Percentiles rank a stretch among this genome's conserved stretches.
phyloP scores from a whole-genome alignment of 2,113 vertebrate species.

The Ammodytes marinus region DNA sequence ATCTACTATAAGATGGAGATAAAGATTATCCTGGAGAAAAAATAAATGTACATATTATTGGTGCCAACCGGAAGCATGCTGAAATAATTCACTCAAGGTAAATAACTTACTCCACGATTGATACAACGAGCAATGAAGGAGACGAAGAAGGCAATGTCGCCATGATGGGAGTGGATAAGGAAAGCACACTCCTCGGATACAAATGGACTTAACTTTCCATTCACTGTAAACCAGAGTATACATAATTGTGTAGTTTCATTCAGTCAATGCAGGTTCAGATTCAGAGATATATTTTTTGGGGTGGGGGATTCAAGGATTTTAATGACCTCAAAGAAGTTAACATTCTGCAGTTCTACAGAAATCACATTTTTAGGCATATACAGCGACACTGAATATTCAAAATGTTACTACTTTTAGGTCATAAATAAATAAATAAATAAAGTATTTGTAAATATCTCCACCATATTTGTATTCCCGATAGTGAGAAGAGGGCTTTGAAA shows the following conservation, averaged over 20 bases:
- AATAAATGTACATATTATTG: neutral
- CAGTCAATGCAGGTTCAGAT: neutral
- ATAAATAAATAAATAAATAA: neutral
- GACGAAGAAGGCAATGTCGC: slow-evolving; percentile 63
- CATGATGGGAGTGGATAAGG: slow-evolving; percentile 45
- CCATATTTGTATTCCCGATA: neutral
- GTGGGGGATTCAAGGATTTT: neutral
- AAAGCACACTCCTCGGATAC: slow-evolving; percentile 74
- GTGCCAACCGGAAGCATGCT: neutral
- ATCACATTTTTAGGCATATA: neutral
- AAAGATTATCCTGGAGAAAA: slow-evolving; percentile 63
- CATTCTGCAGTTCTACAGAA: neutral
- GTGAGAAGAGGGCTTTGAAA: neutral
- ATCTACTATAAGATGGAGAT: slow-evolving; percentile 62
- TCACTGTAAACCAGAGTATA: slow-evolving; percentile 66
- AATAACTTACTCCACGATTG: slow-evolving; percentile 66
- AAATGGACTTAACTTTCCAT: slow-evolving; percentile 68
- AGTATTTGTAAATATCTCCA: neutral
- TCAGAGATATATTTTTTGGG: neutral
- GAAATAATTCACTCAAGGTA: neutral
- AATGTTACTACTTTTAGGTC: neutral
- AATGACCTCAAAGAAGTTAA: neutral
- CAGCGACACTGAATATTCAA: neutral
- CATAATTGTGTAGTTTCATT: neutral
- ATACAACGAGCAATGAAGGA: slow-evolving; percentile 68